Base-by-base conservation (phyloP, 2,888 invertebrate species). In the Rhogogaster chlorosoma region DNA sequence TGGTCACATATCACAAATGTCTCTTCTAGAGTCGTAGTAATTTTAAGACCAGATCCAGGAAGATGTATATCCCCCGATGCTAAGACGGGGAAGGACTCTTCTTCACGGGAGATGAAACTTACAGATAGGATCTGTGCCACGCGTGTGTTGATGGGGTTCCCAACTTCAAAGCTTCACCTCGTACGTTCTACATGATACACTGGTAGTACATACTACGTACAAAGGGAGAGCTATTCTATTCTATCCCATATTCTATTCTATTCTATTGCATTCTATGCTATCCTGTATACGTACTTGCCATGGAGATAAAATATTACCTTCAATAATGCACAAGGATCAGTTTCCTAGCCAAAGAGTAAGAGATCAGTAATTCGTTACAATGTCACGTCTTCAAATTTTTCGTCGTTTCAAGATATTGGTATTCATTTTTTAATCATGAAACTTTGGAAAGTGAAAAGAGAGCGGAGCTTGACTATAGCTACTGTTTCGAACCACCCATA, bases 121-220 rank as follows among this genome's bases (percentile, higher is more conserved):
- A 36, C 42, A 83, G 83, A 83, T 83, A 70, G 67, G 70, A 67
- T 83, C 83, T 83, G 83, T 70, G 83, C 83, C 83, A 83, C 83
- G 83, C 83, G 83, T 67, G 83, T 67, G 45, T 64, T 32, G 26
- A 22, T 61, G 80, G 57, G 80, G 80, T 80, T 83, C 83, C 83
- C 83, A 70, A 83, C 83, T 83, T 83, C 83, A 83, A 83, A 70
- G 83, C 12, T 15, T 80, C 38, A 80, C n/a, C 26, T 38, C 77
- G 53, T 49, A 12, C 49, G 29, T 77, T 38, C 38, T 32, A 29
- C 12, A 73, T 73, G n/a, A 38, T 38, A 73, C n/a, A 42, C 42
- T 42, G 22, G 42, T 42, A 73, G 42, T 22, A 71, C 36, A 32
- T n/a, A 38, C 22, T 38, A 42, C 38, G 4, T 12, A 42, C 73